Base-by-base conservation (phyloP, 2,113 vertebrate genomes). In the Zosterops japonicus region DNA sequence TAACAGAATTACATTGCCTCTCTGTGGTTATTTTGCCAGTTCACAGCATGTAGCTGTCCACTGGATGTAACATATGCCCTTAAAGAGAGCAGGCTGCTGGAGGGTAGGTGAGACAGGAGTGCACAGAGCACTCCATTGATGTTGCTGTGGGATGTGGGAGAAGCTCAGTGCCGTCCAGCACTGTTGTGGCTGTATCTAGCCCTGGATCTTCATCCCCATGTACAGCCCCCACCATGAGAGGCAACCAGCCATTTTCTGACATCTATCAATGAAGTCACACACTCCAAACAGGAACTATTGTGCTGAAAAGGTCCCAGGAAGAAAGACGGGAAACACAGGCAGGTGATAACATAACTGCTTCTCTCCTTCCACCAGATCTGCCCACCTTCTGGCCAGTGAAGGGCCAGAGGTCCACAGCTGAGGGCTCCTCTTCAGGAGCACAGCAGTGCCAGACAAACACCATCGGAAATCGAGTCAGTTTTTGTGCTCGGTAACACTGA, bases 261-360 rank as follows among this genome's bases (percentile, higher is more conserved):
- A 41, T 22, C 29, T 39, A 2, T 8, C 33, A 28, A 6, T 11
- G 16, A 27, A 70, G 39, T 7, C 11, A 31, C 9, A 6, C 46
- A 28, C 24, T n/a, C 36, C 36, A 18, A 41, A 69, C 17, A 36
- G 6, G 7, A 92, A 53, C 25, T 31, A 31, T 2, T 2, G 3
- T 21, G 42, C 18, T 71, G 44, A 71, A 84, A 85, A 83, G 6
- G 29, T 8, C 47, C 15, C 57, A 57, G 18, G 31, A 76, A 42
- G 56, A 59, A 50, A 50, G 31, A 53, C 0, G 0, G 9, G 29
- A 7, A 76, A 22, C 1, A 0, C 2, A 8, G 52, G 35, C 35
- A 76, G 35, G 27, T 2, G 0, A 36, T 23, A 56, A n/a, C 19
- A 2, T 2, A 63, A 67, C 49, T 4, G 1, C 12, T 42, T 21